Evolutionary conservation across 2,888 invertebrate species (phyloP).

Genomic region (Dicyrtomina minuta): DNA sequence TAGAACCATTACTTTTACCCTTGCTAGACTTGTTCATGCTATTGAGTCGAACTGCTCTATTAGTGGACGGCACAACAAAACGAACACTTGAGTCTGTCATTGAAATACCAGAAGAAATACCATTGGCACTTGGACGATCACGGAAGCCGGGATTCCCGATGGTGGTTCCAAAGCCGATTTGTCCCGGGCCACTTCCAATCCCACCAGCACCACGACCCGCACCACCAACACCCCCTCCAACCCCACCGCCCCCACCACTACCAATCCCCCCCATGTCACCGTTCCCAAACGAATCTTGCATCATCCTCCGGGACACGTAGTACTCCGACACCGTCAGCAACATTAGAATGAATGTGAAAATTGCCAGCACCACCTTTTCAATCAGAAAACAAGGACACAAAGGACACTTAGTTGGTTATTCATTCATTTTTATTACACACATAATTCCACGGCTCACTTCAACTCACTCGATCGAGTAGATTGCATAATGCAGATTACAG

Average conservation of each 20-base stretch:
- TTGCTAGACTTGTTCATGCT: conserved; percentile 34
- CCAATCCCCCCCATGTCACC: neutral
- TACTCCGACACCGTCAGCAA: conserved; percentile 51
- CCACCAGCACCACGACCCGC: neutral
- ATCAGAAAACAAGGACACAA: conserved; percentile 1
- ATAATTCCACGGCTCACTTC: neutral
- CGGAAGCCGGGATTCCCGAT: conserved; percentile 85
- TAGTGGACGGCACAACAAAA: conserved; percentile 51
- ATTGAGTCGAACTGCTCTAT: conserved; percentile 36
- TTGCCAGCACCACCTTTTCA: conserved; percentile 47
- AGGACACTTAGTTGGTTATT: neutral
- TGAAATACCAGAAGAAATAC: conserved; percentile 74
- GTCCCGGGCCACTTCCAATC: conserved; percentile 53
- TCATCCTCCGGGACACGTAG: conserved; percentile 40
- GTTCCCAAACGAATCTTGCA: conserved; percentile 13
- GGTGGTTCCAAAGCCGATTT: conserved; percentile 61
- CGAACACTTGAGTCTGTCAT: conserved; percentile 76
- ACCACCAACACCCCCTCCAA: conserved; percentile 59
- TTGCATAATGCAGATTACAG: neutral
- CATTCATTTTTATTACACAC: neutral
- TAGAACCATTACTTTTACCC: conserved; percentile 39
- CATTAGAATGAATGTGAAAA: conserved; percentile 51
- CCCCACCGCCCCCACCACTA: conserved; percentile 55
- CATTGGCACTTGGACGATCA: conserved; percentile 60
- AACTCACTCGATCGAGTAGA: no score